Percentiles rank a stretch among this genome's conserved stretches.
phyloP scores from a whole-genome alignment of 2,797 vertebrate genomes.

The Poecilia velifera region DNA sequence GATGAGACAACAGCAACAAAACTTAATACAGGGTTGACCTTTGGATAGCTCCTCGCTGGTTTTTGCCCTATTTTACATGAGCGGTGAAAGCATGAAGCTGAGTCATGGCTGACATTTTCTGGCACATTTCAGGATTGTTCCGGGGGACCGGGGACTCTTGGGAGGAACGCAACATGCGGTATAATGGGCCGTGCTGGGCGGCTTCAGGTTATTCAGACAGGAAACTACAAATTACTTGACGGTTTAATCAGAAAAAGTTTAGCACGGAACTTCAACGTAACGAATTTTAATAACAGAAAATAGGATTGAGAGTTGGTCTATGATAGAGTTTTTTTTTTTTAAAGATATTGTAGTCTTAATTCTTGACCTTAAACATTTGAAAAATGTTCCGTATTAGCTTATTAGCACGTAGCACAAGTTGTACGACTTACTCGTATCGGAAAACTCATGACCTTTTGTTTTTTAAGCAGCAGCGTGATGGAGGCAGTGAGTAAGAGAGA shows the following conservation, averaged over 20 bases:
- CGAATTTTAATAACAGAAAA: neutral
- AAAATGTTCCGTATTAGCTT: neutral
- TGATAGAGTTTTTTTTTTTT: neutral
- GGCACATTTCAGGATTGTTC: constrained; percentile 30
- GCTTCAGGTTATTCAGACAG: neutral
- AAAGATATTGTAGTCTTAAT: too few relatives aligned
- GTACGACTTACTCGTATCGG: neutral
- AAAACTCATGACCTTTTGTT: constrained; percentile 3
- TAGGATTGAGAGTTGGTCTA: neutral
- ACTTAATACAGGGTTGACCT: neutral
- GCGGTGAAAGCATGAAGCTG: constrained; percentile 18
- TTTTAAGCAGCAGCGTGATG: constrained; percentile 8
- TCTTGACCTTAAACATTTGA: too few relatives aligned
- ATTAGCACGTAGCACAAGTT: neutral
- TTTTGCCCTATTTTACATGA: constrained; percentile 10
- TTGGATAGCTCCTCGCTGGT: neutral
- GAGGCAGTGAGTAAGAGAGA: constrained; percentile 31
- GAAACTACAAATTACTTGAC: neutral
- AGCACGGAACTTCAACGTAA: neutral
- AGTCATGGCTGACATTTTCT: constrained; percentile 61
- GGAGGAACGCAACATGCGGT: neutral
- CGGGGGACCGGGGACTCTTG: neutral
- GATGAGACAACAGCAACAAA: neutral
- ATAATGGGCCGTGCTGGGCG: neutral
- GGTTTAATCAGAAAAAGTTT: neutral